Evolutionary conservation across 2,888 invertebrate genomes (phyloP).

Genomic region (Andrena camellia): DNA sequence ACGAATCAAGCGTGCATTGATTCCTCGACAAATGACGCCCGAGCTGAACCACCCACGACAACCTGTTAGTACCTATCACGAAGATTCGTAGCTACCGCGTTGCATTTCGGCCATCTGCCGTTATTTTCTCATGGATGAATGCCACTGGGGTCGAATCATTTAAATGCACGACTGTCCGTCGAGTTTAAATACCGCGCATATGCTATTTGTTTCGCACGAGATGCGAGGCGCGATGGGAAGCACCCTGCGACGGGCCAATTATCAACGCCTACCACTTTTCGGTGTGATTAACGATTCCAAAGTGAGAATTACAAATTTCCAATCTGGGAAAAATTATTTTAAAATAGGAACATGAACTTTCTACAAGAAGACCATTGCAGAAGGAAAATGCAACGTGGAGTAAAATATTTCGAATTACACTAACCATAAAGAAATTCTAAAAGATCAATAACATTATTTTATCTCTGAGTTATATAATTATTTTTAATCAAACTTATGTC

Average conservation of each 20-base stretch:
- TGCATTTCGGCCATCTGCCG: slow-evolving; percentile 79
- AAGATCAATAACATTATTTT: no score
- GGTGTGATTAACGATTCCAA: slow-evolving; percentile 16
- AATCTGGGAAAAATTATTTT: background rate
- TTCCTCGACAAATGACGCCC: slow-evolving; percentile 73
- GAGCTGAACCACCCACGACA: slow-evolving; percentile 69
- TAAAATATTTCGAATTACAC: no score
- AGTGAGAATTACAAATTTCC: background rate
- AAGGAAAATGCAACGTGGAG: no score
- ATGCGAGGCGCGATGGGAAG: slow-evolving; percentile 58
- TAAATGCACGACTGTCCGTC: slow-evolving; percentile 68
- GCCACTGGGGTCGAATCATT: slow-evolving; percentile 73
- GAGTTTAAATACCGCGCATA: slow-evolving; percentile 82
- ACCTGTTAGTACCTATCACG: slow-evolving; percentile 77
- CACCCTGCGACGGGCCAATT: slow-evolving; percentile 17
- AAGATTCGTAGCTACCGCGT: slow-evolving; percentile 75
- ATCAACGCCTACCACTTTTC: background rate
- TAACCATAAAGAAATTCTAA: no score
- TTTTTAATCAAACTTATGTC: no score
- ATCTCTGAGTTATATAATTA: no score
- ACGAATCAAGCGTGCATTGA: slow-evolving; percentile 57
- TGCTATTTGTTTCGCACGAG: slow-evolving; percentile 83
- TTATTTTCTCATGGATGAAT: slow-evolving; percentile 82
- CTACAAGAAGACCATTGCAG: background rate
- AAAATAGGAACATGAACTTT: background rate